Percentiles rank a stretch among this genome's conserved stretches.
These are phyloP conservation scores for Falco rusticolus DNA, from an alignment of 2,797 vertebrate species.

Conservation along the genomic window DNA sequence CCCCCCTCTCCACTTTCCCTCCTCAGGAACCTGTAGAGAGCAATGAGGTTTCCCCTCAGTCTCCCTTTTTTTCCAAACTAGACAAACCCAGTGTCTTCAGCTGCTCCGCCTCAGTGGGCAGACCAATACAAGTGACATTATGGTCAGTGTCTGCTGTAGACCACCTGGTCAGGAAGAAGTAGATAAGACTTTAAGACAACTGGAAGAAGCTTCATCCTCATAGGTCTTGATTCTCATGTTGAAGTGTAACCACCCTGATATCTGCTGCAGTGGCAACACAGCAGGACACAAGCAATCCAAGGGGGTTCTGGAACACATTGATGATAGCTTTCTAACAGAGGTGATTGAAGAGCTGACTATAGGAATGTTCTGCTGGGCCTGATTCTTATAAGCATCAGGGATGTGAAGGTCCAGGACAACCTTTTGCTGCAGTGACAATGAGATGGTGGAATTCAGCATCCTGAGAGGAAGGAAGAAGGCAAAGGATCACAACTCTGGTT, in stretches of 20 bases:
- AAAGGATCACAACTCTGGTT: background rate
- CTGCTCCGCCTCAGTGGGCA: no score
- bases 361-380: background rate
- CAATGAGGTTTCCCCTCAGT: no score
- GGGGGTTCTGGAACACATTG: background rate
- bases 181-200: background rate
- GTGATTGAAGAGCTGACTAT: background rate
- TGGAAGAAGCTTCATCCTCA: background rate
- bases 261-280: background rate
- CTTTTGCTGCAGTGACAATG: background rate
- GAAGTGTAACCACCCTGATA: background rate
- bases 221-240: background rate
- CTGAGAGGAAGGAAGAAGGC: background rate
- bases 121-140: background rate
- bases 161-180: background rate
- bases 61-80: background rate
- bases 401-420: background rate
- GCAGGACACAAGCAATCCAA: background rate
- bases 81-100: background rate
- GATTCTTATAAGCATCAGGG: background rate
- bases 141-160: background rate
- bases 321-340: background rate
- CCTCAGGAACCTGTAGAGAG: no score
- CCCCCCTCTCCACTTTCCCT: no score
- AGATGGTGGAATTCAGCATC: background rate